Conservation (phyloP, 2,888 invertebrate genomes). For the Eristalis pertinax region DNA sequence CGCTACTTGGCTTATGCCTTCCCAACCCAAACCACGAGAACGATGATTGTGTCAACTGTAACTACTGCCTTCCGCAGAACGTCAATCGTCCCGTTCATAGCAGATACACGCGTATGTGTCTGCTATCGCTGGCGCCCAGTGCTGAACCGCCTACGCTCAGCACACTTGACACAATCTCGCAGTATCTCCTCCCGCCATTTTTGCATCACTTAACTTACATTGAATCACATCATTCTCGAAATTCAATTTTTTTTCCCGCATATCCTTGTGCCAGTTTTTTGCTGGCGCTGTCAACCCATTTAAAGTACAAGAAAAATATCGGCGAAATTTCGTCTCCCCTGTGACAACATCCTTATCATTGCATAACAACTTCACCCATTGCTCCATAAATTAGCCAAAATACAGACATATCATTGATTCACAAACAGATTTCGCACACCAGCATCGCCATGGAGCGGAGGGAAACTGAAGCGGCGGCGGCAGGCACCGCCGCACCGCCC, state of each 20-base stretch:
- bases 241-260: conserved; percentile 2
- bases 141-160: not conserved
- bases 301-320: not conserved
- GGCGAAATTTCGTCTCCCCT: not conserved
- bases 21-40: no score
- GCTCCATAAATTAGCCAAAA: conserved; percentile 65
- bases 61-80: not conserved
- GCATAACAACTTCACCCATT: conserved; percentile 61
- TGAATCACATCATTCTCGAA: conserved; percentile 18
- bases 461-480: not conserved
- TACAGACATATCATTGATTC: conserved; percentile 67
- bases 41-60: not conserved
- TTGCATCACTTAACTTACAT: conserved; percentile 16
- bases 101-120: not conserved
- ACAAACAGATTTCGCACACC: conserved; percentile 63
- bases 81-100: not conserved
- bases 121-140: conserved; percentile 17
- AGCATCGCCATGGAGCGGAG: not conserved
- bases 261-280: conserved; percentile 35
- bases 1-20: no score
- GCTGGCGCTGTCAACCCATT: not conserved
- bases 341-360: conserved; percentile 38
- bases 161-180: conserved; percentile 27
- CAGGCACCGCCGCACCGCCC: not conserved
- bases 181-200: conserved; percentile 21